Percentiles rank a stretch among this genome's conserved stretches.
Conservation (phyloP, 2,113 vertebrate genomes). For the Hemiscyllium ocellatum region DNA sequence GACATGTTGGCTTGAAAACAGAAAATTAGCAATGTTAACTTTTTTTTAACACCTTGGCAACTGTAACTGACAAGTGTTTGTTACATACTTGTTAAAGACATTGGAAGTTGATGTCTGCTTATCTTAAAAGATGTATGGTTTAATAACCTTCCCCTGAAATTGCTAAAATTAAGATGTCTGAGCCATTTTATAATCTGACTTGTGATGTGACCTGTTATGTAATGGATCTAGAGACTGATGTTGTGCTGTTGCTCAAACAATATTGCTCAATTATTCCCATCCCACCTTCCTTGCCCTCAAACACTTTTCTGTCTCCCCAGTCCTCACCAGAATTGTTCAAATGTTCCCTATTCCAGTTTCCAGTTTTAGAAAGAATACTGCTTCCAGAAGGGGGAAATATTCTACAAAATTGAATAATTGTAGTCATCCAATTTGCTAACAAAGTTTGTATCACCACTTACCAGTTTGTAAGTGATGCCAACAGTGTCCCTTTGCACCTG, state of each 20-base stretch:
- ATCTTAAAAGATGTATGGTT: neutral
- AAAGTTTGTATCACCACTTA: neutral
- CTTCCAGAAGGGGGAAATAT: neutral
- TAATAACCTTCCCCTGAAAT: neutral
- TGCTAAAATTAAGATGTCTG: neutral
- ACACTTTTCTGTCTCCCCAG: neutral
- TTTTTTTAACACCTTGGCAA: neutral
- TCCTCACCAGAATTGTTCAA: neutral
- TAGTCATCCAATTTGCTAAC: neutral
- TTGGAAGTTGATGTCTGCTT: neutral
- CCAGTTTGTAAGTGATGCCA: neutral
- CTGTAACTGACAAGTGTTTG: neutral
- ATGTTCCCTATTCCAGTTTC: neutral
- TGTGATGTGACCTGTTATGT: neutral
- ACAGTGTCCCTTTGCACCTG: neutral
- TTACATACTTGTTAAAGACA: neutral
- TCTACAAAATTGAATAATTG: neutral
- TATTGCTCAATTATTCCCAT: neutral
- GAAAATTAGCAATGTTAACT: neutral
- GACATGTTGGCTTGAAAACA: neutral
- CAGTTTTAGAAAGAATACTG: neutral
- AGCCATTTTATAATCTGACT: neutral
- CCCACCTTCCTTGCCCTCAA: neutral
- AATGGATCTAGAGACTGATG: neutral
- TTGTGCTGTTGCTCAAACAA: neutral